Evolutionary conservation across 2,113 vertebrate genomes (phyloP), one percentile per base, ranked within the genome.

Genomic region (Candoia aspera): DNA sequence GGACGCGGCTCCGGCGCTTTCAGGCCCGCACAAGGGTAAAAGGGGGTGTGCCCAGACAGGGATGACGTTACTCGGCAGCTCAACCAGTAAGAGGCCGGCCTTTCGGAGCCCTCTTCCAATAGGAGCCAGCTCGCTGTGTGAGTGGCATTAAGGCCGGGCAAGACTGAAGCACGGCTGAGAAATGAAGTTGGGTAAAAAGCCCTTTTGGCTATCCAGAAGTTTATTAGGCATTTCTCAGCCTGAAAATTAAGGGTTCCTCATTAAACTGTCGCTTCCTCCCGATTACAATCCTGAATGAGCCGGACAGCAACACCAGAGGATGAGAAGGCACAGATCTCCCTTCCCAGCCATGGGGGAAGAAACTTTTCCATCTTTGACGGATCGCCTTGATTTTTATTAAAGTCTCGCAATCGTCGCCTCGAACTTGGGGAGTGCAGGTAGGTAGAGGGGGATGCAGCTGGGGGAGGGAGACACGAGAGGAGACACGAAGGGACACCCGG

Each of bases 131-230:
- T 84, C 91, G 88, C 49, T 10, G 88, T 85, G 90, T 97, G 97
- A 97, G 94, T 97, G 97, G 91, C 97, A 92, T 83, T 26, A 19
- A 91, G 94, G 94, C 96, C 49, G 95, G 96, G 97, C 87, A 88
- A 87, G 93, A 91, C 79, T 13, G 37, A 73, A 90, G 90, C 84
- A 57, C 92, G 92, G 92, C 58, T 92, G 93, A 91, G 96, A 95
- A 96, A 96, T 93, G 97, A 97, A 98, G 97, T 98, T 97, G 96
- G 96, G 85, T 93, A 96, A 97, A 96, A 95, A 97, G 94, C 91
- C 94, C 89, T 29, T 93, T 94, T 92, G 96, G 96, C 95, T 90
- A 91, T 95, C 96, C 95, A 97, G 97, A 97, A 97, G 97, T 98
- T 92, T 97, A 94, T 95, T 89, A 96, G 96, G 96, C 95, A 95